Conservation (phyloP, 2,797 vertebrate genomes). For the Malurus leucopterus region DNA sequence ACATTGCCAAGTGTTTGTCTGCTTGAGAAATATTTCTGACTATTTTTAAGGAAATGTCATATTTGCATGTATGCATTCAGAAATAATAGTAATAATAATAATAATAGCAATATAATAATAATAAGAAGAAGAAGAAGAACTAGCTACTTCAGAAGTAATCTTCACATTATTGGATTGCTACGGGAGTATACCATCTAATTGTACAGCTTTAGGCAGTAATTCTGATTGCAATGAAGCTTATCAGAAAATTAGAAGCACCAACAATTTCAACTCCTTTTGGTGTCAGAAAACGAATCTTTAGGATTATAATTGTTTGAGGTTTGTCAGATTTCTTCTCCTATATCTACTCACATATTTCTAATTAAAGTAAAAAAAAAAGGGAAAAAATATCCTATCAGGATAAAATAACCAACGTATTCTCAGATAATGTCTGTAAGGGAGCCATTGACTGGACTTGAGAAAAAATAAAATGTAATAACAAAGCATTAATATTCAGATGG, state of each 20-base stretch:
- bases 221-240: not conserved
- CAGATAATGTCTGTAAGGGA: not conserved
- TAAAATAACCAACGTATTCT: not conserved
- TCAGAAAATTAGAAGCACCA: not conserved
- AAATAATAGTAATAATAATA: not conserved
- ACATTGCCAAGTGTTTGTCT: conserved; percentile 33
- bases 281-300: not conserved
- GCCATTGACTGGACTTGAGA: not conserved
- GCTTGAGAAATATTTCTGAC: not conserved
- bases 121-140: not conserved
- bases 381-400: not conserved
- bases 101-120: too few species aligned
- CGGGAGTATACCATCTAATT: not conserved
- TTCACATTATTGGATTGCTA: not conserved
- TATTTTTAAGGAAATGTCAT: not conserved
- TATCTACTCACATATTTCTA: not conserved
- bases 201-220: not conserved
- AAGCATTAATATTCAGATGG: not conserved
- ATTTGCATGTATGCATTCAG: not conserved
- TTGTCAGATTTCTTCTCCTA: not conserved
- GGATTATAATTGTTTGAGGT: not conserved
- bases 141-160: not conserved
- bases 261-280: not conserved
- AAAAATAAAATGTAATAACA: not conserved
- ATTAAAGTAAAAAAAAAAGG: not conserved